Conservation (phyloP, 2,888 invertebrate species). For the Sericinus montela region DNA sequence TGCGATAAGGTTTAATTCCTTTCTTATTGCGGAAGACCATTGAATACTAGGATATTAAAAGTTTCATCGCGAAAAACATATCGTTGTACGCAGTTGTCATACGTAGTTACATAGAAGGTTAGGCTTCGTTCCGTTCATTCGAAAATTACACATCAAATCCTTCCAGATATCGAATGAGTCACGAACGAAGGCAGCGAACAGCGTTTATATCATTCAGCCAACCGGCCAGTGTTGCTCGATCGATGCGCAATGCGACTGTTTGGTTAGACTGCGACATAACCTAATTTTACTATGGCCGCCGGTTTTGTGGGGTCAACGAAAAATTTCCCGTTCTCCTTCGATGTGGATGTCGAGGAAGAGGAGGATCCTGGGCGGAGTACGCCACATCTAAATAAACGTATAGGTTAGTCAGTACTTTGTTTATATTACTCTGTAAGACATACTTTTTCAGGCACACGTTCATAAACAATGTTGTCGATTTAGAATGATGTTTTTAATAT, state of each 20-base stretch:
- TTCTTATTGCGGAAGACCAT: too few relatives aligned
- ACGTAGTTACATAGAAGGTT: too few relatives aligned
- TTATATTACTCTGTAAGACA: not conserved
- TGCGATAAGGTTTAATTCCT: too few relatives aligned
- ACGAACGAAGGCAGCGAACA: conserved; percentile 17
- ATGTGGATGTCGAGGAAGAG: conserved; percentile 65
- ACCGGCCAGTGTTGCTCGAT: not conserved
- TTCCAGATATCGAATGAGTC: conserved; percentile 9
- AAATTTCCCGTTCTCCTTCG: conserved; percentile 73
- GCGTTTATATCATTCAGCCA: not conserved
- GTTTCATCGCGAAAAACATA: too few relatives aligned
- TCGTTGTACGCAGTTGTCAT: too few relatives aligned
- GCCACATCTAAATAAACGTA: conserved; percentile 55
- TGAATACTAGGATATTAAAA: too few relatives aligned
- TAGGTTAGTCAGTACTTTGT: conserved; percentile 44
- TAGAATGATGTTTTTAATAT: too few relatives aligned
- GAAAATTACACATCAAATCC: conserved; percentile 35
- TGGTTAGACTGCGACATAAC: not conserved
- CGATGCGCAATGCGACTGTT: conserved; percentile 18
- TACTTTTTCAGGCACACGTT: too few relatives aligned
- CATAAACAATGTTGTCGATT: too few relatives aligned
- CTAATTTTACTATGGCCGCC: conserved; percentile 48
- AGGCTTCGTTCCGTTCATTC: not conserved
- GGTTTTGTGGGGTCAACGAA: conserved; percentile 72
- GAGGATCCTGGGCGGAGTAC: conserved; percentile 48